Base-by-base conservation (phyloP, 2,113 vertebrate genomes). In the Anoplopoma fimbria region DNA sequence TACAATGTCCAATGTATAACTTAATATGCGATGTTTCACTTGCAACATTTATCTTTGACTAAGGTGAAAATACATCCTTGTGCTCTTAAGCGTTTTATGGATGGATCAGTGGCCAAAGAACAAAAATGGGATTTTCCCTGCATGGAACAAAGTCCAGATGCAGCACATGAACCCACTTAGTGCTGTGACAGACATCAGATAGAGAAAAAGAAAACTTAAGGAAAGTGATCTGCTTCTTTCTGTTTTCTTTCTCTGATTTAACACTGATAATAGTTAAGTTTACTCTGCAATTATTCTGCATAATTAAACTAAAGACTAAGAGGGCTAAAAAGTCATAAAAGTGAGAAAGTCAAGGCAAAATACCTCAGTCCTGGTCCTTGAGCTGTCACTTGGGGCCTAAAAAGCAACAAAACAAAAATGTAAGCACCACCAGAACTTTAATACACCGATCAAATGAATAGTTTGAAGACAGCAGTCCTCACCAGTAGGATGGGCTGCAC, bases 401-500 rank as follows among this genome's bases (percentile, higher is more conserved):
- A 84, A 87, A 72, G 8, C 42, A 10, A 79, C 27, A 84, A 2
- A 88, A 47, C 9, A 72, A 61, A 61, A n/a, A 53, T 17, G 14
- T 69, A 8, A 69, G 40, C 13, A 55, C 38, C 62, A 21, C 25
- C 2, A 19, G 17, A 23, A 31, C 10, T 27, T 17, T 7, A 42
- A 33, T 4, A 23, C 19, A 8, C 15, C 21, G 6, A 45, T 70
- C 9, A 17, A 62, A 15, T 61, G 6, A 17, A 17, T 15, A n/a
- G 8, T 34, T 3, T 10, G 33, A 70, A 17, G 47, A 9, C 7
- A 17, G 38, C 4, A 23, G 36, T 40, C 36, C 93, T 88, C 89
- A 98, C 98, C 95, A 95, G 93, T 36, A 96, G 87, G 75, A 99
- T 95, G 62, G 98, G 98, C 92, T 99, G 98, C 0, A 96, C 87